These are phyloP conservation scores for Balanococcus diminutus DNA, from an alignment of 2,888 invertebrate species.

Conservation along the genomic window DNA sequence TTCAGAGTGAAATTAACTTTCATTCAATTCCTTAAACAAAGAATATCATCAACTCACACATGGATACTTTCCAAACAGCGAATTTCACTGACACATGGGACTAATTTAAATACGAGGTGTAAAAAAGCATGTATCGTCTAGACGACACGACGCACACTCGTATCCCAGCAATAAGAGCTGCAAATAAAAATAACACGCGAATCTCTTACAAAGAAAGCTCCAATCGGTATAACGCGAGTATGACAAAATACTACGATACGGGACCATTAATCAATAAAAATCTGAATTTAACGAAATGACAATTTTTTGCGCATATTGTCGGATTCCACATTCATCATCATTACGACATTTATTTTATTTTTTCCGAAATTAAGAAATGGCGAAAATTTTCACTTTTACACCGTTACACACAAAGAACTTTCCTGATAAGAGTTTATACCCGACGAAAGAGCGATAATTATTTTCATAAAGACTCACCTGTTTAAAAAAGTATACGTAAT, in stretches of 20 bases:
- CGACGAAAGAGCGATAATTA: neutral
- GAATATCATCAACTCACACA: neutral
- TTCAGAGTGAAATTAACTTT: neutral
- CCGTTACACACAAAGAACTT: neutral
- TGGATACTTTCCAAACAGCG: neutral
- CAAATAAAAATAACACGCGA: neutral
- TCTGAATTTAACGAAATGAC: neutral
- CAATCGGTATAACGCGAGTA: neutral
- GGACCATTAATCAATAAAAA: neutral
- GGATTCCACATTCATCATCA: neutral
- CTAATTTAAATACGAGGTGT: constrained; percentile 3
- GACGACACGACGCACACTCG: neutral
- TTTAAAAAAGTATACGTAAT: constrained; percentile 55
- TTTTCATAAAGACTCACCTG: constrained; percentile 55
- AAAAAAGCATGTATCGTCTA: neutral
- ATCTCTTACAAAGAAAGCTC: neutral
- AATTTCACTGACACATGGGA: neutral
- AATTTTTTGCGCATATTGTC: neutral
- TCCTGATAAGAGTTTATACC: neutral
- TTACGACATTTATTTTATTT: no score
- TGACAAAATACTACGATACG: neutral
- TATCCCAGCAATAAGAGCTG: neutral
- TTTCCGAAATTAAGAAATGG: neutral
- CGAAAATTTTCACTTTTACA: neutral
- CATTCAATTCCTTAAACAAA: constrained; percentile 11